These are phyloP conservation scores for Platyura marginata DNA, from an alignment of 1,140 invertebrate species.

Conservation along the genomic window DNA sequence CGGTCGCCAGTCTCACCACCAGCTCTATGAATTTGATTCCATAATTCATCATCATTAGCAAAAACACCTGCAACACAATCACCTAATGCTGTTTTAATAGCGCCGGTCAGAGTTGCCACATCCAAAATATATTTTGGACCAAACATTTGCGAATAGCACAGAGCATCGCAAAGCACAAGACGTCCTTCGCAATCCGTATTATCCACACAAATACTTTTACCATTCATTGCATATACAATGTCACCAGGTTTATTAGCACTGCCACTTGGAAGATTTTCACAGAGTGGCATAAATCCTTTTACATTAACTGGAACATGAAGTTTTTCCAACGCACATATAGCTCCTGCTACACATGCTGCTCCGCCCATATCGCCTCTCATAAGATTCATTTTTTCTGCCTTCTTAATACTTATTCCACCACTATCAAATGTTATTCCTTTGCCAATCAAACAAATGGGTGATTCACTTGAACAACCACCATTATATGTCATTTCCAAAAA, in stretches of 20 bases:
- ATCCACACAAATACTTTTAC: slow-evolving; percentile 67
- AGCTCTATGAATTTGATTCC: slow-evolving; percentile 34
- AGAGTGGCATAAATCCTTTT: slow-evolving; percentile 49
- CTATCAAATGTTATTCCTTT: slow-evolving; percentile 82
- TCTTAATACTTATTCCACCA: slow-evolving; percentile 72
- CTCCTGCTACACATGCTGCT: slow-evolving; percentile 55
- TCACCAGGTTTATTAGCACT: slow-evolving; percentile 65
- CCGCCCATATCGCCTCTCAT: slow-evolving; percentile 85
- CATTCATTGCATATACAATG: slow-evolving; percentile 59
- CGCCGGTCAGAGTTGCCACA: slow-evolving; percentile 69
- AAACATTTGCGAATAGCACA: slow-evolving; percentile 48
- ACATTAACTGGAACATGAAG: slow-evolving; percentile 54
- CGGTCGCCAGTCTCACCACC: slow-evolving; percentile 57
- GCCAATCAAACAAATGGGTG: slow-evolving; percentile 45
- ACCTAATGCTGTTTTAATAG: slow-evolving; percentile 52
- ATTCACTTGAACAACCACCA: slow-evolving; percentile 20
- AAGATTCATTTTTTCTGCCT: slow-evolving; percentile 47
- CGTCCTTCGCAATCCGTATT: slow-evolving; percentile 82
- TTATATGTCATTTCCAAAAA: slow-evolving; percentile 49
- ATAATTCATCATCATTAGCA: slow-evolving; percentile 38
- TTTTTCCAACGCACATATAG: slow-evolving; percentile 43
- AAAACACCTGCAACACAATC: slow-evolving; percentile 55
- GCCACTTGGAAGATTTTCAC: slow-evolving; percentile 68
- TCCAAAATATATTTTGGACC: slow-evolving; percentile 44
- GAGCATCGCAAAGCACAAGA: slow-evolving; percentile 72